Base-by-base conservation (phyloP, 1,140 invertebrate genomes). In the Scylla paramamosain region DNA sequence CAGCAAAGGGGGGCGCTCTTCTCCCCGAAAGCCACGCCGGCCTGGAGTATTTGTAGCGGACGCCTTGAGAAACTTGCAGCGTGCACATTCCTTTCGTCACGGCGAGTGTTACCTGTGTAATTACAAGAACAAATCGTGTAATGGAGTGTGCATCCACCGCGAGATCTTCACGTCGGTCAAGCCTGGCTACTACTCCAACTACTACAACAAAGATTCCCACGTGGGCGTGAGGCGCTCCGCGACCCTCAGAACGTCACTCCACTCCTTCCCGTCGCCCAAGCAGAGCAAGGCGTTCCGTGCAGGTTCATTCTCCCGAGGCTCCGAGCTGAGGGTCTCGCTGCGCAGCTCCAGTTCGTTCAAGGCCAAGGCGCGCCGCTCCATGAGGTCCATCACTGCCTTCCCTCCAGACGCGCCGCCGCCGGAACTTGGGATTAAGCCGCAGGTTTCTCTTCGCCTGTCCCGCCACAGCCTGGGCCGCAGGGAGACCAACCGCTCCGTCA, bases 141-240 rank as follows among this genome's bases (percentile, higher is more conserved):
- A 92, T 92, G 95, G 95, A 3, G 93, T 95, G 46, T 95, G 95
- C 31, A 95, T 95, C 82, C 95, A 95, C 83, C 88, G 95, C 14
- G 95, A 95, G 83, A 95, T 95, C 59, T 95, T 95, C 90, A 95
- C 95, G 28, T 94, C 95, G 14, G 93, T 95, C 31, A 95, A 95
- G 59, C 95, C 95, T 10, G 95, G 93, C 16, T 95, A 88, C 59
- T 95, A 95, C 59, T 95, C 95, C 67, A 95, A 46, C 32, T 95
- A 95, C 45, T 95, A 92, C 83, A 90, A 94, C 48, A 32, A 48
- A 31, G 84, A 87, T 3, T 92, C 94, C 39, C 82, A 92, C 46
- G 48, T 67, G 39, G 48, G 32, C 28, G 82, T 86, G 25, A 89
- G 48, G 59, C 31, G 90, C 20, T 45, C 87, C 7, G 93, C 25